Conservation (phyloP, 53 echinoderm and acorn worm genomes). For the Crossaster papposus region DNA sequence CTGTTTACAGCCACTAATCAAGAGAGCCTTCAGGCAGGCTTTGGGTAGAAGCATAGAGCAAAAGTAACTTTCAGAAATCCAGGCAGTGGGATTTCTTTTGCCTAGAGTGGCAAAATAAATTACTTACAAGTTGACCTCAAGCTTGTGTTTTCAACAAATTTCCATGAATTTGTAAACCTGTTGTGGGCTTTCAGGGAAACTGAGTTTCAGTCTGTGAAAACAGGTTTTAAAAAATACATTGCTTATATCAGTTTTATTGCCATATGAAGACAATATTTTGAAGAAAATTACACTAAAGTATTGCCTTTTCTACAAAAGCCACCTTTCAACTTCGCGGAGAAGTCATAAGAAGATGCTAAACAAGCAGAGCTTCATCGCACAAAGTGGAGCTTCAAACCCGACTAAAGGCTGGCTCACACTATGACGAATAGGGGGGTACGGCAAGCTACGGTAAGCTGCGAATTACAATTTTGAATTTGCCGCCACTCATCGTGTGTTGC, state of each 20-base stretch:
- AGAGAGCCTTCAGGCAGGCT: not conserved
- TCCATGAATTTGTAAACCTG: not conserved
- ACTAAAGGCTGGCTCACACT: too few species aligned
- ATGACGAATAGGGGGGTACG: too few species aligned
- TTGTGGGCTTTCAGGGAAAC: not conserved
- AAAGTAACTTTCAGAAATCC: not conserved
- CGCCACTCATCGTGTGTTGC: too few species aligned
- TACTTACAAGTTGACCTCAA: not conserved
- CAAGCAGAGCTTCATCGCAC: constrained; percentile 6
- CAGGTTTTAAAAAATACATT: not conserved
- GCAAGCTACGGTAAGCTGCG: too few species aligned
- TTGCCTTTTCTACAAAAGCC: not conserved
- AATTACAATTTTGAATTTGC: too few species aligned
- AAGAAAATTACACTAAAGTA: not conserved
- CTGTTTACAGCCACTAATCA: constrained; percentile 38
- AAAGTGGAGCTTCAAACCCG: constrained; percentile 34
- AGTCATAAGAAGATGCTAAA: constrained; percentile 37
- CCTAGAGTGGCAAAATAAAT: not conserved
- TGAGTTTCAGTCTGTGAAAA: not conserved
- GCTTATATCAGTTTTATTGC: not conserved
- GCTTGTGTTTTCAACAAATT: not conserved
- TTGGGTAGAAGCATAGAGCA: not conserved
- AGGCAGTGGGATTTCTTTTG: not conserved
- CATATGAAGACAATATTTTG: not conserved
- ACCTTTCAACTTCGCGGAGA: constrained; percentile 7